Evolutionary conservation across 2,797 vertebrate genomes (phyloP).

Genomic region (Leptatherina wallacei): DNA sequence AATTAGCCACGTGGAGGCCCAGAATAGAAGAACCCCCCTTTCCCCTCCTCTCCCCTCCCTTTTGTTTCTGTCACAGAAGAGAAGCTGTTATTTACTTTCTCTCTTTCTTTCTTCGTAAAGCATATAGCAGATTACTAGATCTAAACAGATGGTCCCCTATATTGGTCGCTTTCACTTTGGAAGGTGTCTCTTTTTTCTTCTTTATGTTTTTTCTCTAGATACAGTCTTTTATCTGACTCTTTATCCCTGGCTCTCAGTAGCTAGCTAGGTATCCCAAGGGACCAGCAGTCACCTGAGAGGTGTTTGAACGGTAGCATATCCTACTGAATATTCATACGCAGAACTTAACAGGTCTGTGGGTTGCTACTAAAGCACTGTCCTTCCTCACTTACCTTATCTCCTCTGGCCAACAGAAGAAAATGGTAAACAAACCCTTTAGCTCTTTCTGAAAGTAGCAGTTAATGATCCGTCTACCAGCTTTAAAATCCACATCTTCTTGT

Average conservation of each 20-base stretch:
- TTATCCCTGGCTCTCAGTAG: slow-evolving; percentile 50
- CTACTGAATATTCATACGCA: slow-evolving; percentile 70
- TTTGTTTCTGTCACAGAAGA: slow-evolving; percentile 29
- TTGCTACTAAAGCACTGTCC: slow-evolving; percentile 28
- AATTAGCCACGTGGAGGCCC: slow-evolving; percentile 90
- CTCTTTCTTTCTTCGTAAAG: slow-evolving; percentile 7
- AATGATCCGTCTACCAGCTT: slow-evolving; percentile 33
- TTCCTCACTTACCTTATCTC: slow-evolving; percentile 10
- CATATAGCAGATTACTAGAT: background rate
- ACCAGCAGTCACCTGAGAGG: slow-evolving; percentile 65
- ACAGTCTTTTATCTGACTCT: slow-evolving; percentile 49
- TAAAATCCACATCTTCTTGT: slow-evolving; percentile 21
- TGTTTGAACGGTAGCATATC: slow-evolving; percentile 69
- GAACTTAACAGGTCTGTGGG: slow-evolving; percentile 43
- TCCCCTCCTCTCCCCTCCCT: slow-evolving; percentile 41
- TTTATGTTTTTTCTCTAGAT: slow-evolving; percentile 39
- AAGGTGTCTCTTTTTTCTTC: slow-evolving; percentile 11
- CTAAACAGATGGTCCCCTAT: slow-evolving; percentile 7
- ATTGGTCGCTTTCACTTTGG: slow-evolving; percentile 11
- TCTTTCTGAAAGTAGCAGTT: slow-evolving; percentile 36
- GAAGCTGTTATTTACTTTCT: slow-evolving; percentile 30
- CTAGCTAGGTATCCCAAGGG: slow-evolving; percentile 54
- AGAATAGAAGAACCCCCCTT: slow-evolving; percentile 77
- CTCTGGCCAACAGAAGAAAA: slow-evolving; percentile 23
- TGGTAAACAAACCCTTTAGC: background rate